Evolutionary conservation across 37 sponge, comb jelly and placozoan genomes (phyloP).

Genomic region (Bolinopsis microptera): DNA sequence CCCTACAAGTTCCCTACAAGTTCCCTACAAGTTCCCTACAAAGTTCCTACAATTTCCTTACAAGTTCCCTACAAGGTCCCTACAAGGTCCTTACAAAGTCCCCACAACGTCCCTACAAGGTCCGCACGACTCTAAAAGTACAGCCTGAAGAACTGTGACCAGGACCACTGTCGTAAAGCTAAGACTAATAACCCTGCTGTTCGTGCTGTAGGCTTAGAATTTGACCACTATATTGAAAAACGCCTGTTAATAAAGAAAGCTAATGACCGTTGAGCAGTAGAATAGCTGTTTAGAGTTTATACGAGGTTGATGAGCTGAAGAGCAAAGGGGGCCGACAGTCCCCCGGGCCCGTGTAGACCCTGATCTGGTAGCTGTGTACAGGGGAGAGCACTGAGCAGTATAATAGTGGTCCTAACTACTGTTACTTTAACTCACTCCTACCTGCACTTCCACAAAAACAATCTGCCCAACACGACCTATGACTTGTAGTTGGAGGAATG

Average conservation of each 20-base stretch:
- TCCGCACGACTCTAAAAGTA: no score
- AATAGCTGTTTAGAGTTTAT: not conserved
- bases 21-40: no score
- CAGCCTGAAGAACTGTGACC: no score
- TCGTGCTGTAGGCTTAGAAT: not conserved
- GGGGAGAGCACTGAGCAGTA: not conserved
- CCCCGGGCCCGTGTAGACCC: not conserved
- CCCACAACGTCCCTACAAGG: no score
- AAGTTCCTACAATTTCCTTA: no score
- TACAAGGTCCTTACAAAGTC: no score
- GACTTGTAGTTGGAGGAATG: slow-evolving; percentile 6
- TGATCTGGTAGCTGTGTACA: not conserved
- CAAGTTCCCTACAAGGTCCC: no score
- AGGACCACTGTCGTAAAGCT: no score
- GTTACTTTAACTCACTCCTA: not conserved
- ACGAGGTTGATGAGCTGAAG: not conserved
- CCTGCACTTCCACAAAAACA: not conserved
- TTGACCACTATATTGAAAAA: not conserved
- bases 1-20: no score
- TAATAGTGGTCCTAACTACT: not conserved
- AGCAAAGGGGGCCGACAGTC: not conserved
- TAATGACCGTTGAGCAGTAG: not conserved
- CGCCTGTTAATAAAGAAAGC: not conserved
- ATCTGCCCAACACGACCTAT: not conserved
- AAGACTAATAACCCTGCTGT: no score